Base-by-base conservation (phyloP, 2,888 invertebrate genomes). In the Prosapia bicincta region DNA sequence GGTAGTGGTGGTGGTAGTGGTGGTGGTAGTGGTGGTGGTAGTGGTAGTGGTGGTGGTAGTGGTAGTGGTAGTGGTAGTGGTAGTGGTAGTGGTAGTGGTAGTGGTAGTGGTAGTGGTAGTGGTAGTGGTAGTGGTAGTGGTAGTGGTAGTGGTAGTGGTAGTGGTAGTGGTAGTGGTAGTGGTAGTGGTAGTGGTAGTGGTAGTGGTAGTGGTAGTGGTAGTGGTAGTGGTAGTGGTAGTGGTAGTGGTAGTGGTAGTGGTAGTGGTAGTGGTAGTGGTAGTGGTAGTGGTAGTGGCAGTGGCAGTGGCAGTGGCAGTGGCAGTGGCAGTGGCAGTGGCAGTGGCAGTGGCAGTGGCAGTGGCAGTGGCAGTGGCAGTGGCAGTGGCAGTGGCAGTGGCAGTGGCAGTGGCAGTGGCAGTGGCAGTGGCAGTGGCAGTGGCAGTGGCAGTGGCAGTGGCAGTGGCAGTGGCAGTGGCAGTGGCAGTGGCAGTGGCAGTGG, bases 51-150 rank as follows among this genome's bases (percentile, higher is more conserved):
- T 66, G 20, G 66, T 13, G 20, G 66, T 66, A 66, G 66, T 66
- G 20, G 66, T 13, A 66, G 66, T 66, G 20, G 66, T 66, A 66
- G 66, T 13, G 20, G 66, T 66, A 66, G 66, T 66, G 20, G 66
- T 66, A 66, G 66, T 66, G 20, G 66, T 66, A 66, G 66, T 66
- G 20, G 66, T 66, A 66, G 66, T 13, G 20, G 66, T 66, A 66
- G 66, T 66, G 20, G 66, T 66, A 66, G 66, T 13, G 20, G 66
- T 66, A 66, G 66, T 13, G 20, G 66, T 66, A 66, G 66, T 13
- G 20, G 66, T 66, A 66, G 66, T 66, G 20, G 66, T 13, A 66
- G 66, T 66, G 20, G 66, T 9, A 23, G 66, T 66, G 20, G 66
- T 66, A 23, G 66, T 66, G 20, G 66, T 66, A 23, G 66, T 66